A percentile compares a stretch with the other conserved stretches of the same genome.
These are phyloP conservation scores for Melanaphis sacchari DNA, from an alignment of 1,140 invertebrate genomes.

Conservation along the genomic window DNA sequence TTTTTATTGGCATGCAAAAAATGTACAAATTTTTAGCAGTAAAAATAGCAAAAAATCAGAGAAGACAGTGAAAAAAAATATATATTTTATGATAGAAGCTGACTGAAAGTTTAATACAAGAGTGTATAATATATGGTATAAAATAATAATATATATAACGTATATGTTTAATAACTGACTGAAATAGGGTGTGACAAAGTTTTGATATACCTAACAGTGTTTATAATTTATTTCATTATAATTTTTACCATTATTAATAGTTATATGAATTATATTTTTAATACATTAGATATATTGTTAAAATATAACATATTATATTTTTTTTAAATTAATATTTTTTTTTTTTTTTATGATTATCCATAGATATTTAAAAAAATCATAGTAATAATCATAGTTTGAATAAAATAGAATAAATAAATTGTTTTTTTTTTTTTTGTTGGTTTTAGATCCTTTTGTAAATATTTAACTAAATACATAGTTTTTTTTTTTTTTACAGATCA, in stretches of 20 bases:
- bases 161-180: not conserved
- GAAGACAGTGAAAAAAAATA: slow-evolving; percentile 21
- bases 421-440: not conserved
- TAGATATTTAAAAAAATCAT: not conserved
- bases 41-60: slow-evolving; percentile 31
- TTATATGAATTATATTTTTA: not conserved
- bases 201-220: not conserved
- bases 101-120: slow-evolving; percentile 19
- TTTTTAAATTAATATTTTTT: not conserved
- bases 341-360: not conserved
- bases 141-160: slow-evolving; percentile 8
- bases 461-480: too few relatives aligned
- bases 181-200: slow-evolving; percentile 42
- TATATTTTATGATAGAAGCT: slow-evolving; percentile 6
- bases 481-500: not conserved
- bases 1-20: slow-evolving; percentile 52
- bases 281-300: not conserved
- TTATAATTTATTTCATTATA: not conserved
- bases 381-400: too few relatives aligned
- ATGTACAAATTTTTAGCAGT: not conserved
- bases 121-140: slow-evolving; percentile 27
- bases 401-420: not conserved
- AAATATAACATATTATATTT: not conserved
- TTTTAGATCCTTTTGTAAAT: not conserved
- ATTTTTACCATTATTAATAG: not conserved